Evolutionary conservation across 2,888 invertebrate genomes (phyloP).

Genomic region (Teleogryllus oceanicus): DNA sequence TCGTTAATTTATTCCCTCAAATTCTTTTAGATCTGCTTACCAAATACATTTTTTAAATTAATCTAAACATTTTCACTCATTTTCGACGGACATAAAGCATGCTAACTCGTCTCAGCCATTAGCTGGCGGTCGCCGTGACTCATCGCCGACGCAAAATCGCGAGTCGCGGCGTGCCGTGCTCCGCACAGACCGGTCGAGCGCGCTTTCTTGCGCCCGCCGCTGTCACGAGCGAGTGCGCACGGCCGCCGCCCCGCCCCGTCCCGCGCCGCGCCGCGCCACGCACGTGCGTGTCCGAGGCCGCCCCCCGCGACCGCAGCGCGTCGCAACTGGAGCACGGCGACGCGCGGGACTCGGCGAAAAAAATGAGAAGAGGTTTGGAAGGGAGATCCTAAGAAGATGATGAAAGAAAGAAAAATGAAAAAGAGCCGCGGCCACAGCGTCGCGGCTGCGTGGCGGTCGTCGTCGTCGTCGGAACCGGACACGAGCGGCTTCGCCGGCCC

Average conservation of each 20-base stretch:
- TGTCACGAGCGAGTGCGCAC: not conserved
- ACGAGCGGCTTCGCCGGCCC: not conserved
- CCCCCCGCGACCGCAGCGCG: not conserved
- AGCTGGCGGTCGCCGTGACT: not conserved
- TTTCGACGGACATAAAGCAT: no score
- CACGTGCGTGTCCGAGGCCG: not conserved
- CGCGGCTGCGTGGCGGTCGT: no score
- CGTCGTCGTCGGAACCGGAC: not conserved
- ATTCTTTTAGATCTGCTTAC: no score
- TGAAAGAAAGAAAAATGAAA: no score
- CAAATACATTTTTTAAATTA: no score
- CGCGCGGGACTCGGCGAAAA: not conserved
- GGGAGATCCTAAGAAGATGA: no score
- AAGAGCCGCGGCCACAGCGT: no score
- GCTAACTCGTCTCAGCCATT: no score
- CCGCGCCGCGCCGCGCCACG: not conserved
- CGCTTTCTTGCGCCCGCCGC: not conserved
- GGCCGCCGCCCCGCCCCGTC: not conserved
- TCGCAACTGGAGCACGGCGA: not conserved
- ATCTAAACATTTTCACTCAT: no score
- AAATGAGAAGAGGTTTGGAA: not conserved
- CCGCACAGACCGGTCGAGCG: no score
- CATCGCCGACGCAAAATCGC: not conserved
- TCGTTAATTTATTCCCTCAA: no score
- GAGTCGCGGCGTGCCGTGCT: not conserved